Conservation (phyloP, 35 echinoderm and acorn worm species). For the Apostichopus japonicus region DNA sequence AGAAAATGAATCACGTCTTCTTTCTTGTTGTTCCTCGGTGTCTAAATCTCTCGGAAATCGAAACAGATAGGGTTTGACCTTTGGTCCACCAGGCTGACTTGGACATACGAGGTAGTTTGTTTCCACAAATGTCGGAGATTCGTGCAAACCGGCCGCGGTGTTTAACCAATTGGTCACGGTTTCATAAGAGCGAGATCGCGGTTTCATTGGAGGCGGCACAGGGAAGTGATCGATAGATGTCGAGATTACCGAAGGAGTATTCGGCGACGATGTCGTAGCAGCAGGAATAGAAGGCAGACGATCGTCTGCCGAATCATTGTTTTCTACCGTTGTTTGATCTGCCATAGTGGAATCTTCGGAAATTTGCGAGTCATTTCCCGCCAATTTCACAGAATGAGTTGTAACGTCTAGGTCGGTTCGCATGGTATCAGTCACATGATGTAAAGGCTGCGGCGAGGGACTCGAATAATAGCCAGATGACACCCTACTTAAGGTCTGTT, state of each 20-base stretch:
- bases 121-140: constrained; percentile 41
- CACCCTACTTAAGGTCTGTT: constrained; percentile 28
- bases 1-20: constrained; percentile 37
- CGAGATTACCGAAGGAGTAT: neutral
- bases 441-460: neutral
- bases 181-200: constrained; percentile 15
- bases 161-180: constrained; percentile 21
- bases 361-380: neutral
- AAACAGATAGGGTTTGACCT: constrained; percentile 44
- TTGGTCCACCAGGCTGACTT: constrained; percentile 22
- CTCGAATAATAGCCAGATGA: constrained; percentile 53
- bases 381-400: no score
- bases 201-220: neutral
- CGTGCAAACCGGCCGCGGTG: neutral
- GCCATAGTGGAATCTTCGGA: neutral
- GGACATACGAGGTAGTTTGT: constrained; percentile 48
- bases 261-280: neutral
- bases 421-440: neutral
- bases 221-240: neutral
- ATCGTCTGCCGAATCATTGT: neutral
- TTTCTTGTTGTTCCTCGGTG: neutral
- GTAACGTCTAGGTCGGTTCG: neutral
- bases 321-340: neutral
- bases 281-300: neutral
- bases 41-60: constrained; percentile 46